Percentiles rank a stretch among this genome's conserved stretches.
phyloP scores from a whole-genome alignment of 2,113 vertebrate genomes.

The Glareola pratincola region DNA sequence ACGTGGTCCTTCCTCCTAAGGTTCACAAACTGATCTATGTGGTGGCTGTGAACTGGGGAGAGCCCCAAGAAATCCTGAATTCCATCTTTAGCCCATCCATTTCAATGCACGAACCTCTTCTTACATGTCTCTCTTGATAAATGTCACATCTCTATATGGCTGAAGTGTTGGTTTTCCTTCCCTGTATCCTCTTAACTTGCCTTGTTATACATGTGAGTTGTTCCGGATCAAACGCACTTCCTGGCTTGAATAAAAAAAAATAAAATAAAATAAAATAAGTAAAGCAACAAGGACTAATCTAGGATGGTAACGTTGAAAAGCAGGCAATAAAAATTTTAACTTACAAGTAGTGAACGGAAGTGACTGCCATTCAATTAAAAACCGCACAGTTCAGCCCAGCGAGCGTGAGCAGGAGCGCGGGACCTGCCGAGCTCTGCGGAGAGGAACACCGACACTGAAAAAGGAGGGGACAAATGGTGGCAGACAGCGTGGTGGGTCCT shows the following conservation, averaged over 20 bases:
- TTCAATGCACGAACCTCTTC: neutral
- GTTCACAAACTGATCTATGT: neutral
- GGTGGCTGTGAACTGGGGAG: neutral
- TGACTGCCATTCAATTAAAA: neutral
- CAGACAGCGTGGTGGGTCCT: neutral
- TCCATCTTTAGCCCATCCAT: neutral
- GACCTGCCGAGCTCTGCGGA: neutral
- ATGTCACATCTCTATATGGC: neutral
- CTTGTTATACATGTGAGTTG: neutral
- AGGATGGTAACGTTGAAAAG: neutral
- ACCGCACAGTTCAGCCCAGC: neutral
- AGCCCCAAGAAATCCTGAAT: neutral
- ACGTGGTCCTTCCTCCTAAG: neutral
- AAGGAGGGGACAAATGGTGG: neutral
- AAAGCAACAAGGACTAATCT: neutral
- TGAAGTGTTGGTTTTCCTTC: neutral
- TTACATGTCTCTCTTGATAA: neutral
- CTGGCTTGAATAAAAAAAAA: neutral
- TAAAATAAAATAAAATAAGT: too few species aligned
- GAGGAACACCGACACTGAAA: accelerated
- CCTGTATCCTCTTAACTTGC: neutral
- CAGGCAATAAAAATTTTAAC: neutral
- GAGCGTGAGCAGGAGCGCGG: accelerated
- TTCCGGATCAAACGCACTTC: neutral
- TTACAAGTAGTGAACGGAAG: neutral